Evolutionary conservation across 23 tunicate genomes (phyloP).

Genomic region (Trididemnum clinides): DNA sequence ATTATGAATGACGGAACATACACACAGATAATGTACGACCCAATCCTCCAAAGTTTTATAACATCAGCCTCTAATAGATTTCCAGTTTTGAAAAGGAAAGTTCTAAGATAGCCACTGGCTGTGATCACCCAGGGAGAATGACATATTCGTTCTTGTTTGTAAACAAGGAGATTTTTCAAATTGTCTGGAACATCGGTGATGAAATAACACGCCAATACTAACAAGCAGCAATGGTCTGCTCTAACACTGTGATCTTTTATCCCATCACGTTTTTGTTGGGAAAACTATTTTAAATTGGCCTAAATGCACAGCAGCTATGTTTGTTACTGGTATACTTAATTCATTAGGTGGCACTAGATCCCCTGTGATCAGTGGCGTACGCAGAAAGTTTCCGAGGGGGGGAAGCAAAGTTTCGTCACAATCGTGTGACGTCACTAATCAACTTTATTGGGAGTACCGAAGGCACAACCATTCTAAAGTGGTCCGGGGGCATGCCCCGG

Average conservation of each 20-base stretch:
- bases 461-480: too few species aligned
- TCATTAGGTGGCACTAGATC: not conserved
- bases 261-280: not conserved
- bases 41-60: not conserved
- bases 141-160: slow-evolving; percentile 15
- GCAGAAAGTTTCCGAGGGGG: too few species aligned
- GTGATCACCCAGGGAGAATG: slow-evolving; percentile 8
- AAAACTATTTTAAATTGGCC: not conserved
- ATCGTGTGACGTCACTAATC: too few species aligned
- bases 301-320: not conserved
- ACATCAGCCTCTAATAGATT: not conserved
- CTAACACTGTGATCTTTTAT: slow-evolving; percentile 4
- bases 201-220: slow-evolving; percentile 16
- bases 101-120: slow-evolving; percentile 6
- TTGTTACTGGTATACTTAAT: not conserved
- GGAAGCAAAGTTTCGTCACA: too few species aligned
- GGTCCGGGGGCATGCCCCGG: too few species aligned
- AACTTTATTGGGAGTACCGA: too few species aligned
- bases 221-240: not conserved
- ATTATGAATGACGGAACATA: slow-evolving; percentile 15
- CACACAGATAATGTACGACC: slow-evolving; percentile 1
- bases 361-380: not conserved
- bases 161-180: not conserved
- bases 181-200: slow-evolving; percentile 1
- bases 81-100: not conserved